Base-by-base conservation (phyloP, 2,113 vertebrate species). In the Ursus arctos region DNA sequence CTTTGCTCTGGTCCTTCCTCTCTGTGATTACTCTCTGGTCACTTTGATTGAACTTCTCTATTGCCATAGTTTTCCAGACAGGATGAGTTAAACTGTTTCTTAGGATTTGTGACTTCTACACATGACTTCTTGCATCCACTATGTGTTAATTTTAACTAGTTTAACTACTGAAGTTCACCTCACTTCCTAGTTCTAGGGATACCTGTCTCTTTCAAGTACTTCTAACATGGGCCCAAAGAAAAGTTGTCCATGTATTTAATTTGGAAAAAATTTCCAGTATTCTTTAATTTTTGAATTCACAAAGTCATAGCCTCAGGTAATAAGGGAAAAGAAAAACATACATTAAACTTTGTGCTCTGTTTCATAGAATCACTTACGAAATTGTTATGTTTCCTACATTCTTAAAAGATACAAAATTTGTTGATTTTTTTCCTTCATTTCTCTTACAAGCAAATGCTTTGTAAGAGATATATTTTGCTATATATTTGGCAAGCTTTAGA, bases 251-350 rank as follows among this genome's bases (percentile, higher is more conserved):
- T 36, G 3, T 28, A n/a, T 15, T 24, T 55, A 63, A 84, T 84
- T 97, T 83, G 19, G 40, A 71, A 94, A 92, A 92, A 79, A 55
- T 5, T 71, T 96, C 19, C 26, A 93, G 59, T 81, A 83, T 31
- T 72, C 24, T 88, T 96, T 92, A 87, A 83, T 92, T 96, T 87
- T 67, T 97, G 59, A 92, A 69, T 76, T 92, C 13, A 43, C 3
- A 61, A 40, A 94, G 51, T 65, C 57, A 86, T 59, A 81, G 49
- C 33, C 81, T 92, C 47, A 77, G 61, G 31, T 61, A 21, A 91
- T 26, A 97, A 76, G 24, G 86, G 14, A 76, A 81, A 98, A 92
- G 18, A 92, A 59, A 77, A 77, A 88, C 22, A 72, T 47, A 67
- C 55, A 43, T 74, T 84, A 94, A 91, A 65, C 15, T 94, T 94